A percentile compares a stretch with the other conserved stretches of the same genome.
These are phyloP conservation scores for Acropora tenuis DNA, from an alignment of 64 coral and sea anemone genomes.

Conservation along the genomic window DNA sequence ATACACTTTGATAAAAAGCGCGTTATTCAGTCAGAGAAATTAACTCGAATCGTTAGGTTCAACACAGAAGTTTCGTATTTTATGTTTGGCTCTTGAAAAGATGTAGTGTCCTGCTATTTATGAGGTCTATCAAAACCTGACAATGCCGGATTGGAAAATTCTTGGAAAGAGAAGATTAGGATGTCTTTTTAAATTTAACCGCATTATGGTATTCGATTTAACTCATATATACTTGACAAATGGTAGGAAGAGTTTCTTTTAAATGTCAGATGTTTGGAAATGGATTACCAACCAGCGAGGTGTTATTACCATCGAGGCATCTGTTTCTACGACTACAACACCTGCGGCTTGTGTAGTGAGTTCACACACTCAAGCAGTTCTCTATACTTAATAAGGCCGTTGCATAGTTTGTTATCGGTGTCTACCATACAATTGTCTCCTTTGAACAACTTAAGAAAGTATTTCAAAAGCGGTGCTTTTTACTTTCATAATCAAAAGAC, in stretches of 20 bases:
- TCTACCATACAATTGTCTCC: conserved; percentile 1
- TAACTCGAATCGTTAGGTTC: background rate
- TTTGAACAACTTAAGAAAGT: conserved; percentile 1
- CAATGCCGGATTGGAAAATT: background rate
- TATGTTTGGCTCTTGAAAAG: too few relatives aligned
- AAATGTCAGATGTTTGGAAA: too few relatives aligned
- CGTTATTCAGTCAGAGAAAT: background rate
- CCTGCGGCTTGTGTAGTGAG: background rate
- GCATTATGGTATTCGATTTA: background rate
- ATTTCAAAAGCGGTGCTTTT: conserved; percentile 24
- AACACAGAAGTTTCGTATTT: too few relatives aligned
- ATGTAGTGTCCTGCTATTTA: background rate
- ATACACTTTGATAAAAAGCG: background rate
- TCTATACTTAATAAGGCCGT: background rate
- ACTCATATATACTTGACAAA: too few relatives aligned
- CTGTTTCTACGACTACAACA: background rate
- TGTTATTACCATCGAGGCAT: too few relatives aligned
- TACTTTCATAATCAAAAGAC: background rate
- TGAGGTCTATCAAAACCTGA: background rate
- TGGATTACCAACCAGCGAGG: too few relatives aligned
- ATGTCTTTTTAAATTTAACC: background rate
- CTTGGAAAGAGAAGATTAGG: background rate
- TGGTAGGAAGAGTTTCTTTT: too few relatives aligned
- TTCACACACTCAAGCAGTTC: background rate
- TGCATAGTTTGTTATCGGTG: background rate